phyloP scores from a whole-genome alignment of 2,113 vertebrate species.

The Speoplatyrhinus poulsoni region DNA sequence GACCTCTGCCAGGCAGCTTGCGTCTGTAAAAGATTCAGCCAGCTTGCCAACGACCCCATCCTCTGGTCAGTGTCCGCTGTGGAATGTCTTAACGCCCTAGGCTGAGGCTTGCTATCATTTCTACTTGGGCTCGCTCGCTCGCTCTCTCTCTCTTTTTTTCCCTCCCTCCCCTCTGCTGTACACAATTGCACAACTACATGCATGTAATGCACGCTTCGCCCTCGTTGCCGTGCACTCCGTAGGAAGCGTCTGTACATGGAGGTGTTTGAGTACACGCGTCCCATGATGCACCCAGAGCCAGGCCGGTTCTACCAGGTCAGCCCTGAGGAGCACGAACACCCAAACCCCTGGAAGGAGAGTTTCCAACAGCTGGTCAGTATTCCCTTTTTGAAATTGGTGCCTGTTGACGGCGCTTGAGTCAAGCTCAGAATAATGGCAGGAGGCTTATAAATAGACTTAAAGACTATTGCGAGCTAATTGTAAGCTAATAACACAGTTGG shows the following conservation, averaged over 20 bases:
- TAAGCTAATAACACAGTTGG: no score
- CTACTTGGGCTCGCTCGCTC: no score
- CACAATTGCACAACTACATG: not conserved
- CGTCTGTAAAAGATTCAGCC: slow-evolving; percentile 98
- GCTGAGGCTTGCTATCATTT: not conserved
- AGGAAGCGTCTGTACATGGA: slow-evolving; percentile 99
- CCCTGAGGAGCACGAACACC: slow-evolving; percentile 97
- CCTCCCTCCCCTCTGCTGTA: not conserved
- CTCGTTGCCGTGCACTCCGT: not conserved
- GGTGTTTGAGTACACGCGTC: slow-evolving; percentile 98
- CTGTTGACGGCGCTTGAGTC: not conserved
- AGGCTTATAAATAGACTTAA: no score
- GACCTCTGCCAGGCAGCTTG: slow-evolving; percentile 98
- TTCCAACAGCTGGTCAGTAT: slow-evolving; percentile 94
- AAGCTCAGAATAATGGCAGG: not conserved
- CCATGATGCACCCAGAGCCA: slow-evolving; percentile 99
- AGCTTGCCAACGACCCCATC: slow-evolving; percentile 98
- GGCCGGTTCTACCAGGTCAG: slow-evolving; percentile 98
- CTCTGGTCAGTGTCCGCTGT: slow-evolving; percentile 85
- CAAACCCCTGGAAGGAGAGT: slow-evolving; percentile 99
- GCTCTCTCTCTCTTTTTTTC: no score
- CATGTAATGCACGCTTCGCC: slow-evolving; percentile 5
- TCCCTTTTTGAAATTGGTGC: not conserved
- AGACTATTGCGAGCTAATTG: no score
- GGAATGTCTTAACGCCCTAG: not conserved